A percentile compares a stretch with the other conserved stretches of the same genome.
Conservation (phyloP, 2,888 invertebrate species). For the Tillus elongatus region DNA sequence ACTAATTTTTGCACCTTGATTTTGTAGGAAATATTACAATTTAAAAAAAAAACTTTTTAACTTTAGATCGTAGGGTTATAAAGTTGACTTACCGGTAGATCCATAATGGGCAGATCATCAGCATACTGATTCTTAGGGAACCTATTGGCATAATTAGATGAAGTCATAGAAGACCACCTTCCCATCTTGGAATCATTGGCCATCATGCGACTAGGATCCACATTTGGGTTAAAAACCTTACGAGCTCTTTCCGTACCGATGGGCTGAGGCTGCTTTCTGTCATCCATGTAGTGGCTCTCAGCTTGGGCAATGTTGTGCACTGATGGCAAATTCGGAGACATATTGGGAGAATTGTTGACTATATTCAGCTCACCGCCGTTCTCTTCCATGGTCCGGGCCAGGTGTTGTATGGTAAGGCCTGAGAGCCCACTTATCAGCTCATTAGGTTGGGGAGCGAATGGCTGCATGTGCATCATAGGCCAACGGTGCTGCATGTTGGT, state of each 20-base stretch:
- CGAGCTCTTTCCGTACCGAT: conserved; percentile 77
- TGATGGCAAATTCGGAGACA: conserved; percentile 38
- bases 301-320: conserved; percentile 23
- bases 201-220: conserved; percentile 21
- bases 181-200: conserved; percentile 27
- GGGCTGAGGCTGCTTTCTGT: conserved; percentile 51
- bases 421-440: conserved; percentile 36
- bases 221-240: conserved; percentile 44
- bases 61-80: no score
- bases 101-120: conserved; percentile 44
- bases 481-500: conserved; percentile 18
- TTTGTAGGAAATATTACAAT: no score
- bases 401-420: conserved; percentile 37
- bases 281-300: conserved; percentile 37
- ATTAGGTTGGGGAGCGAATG: conserved; percentile 31
- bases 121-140: conserved; percentile 32
- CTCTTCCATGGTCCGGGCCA: conserved; percentile 37
- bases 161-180: conserved; percentile 21
- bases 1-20: no score
- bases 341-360: conserved; percentile 44
- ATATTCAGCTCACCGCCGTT: conserved; percentile 42
- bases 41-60: no score
- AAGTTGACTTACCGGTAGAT: conserved; percentile 1
- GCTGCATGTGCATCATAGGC: conserved; percentile 35
- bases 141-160: conserved; percentile 20